Evolutionary conservation across 30 jellyfish, hydroid and myxozoan species (phyloP), one percentile per base, ranked within the genome.

Genomic region (Euphysa ruthae): DNA sequence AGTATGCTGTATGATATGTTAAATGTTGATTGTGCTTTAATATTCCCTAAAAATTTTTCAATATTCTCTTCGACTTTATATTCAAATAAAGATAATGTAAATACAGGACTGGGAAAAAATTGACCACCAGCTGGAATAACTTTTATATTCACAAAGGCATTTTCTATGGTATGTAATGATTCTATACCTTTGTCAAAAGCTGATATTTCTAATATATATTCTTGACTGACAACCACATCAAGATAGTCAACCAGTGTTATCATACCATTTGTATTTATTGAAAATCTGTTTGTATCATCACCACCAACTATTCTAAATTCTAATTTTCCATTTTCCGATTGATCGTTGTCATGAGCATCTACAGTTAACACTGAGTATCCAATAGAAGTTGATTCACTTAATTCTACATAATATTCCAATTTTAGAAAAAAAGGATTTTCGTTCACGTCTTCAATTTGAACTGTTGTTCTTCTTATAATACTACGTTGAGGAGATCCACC

Each of bases 331-430:
- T 61, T 60, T 14, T 52, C 63, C 2, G 84, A 84, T 6, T 70
- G 35, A 61, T 88, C 94, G 1, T 35, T 35, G 54, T 88, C 97
- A 1, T 70, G 57, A 5, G 97, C 97, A 24, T 32, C 61, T 24
- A 88, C 91, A 20, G 73, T 54, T 12, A 75, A 28, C 26, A 88
- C 38, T 27, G 94, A 88, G 66, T 61, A 42, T 1, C 84, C 93
- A 38, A 70, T 13, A 22, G 92, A 35, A 3, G 89, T 75, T 2
- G 84, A 77, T 55, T 81, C 97, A 4, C 82, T 71, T 7, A 88
- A 69, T n/a, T 57, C 58, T 43, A 81, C 74, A 58, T 22, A 43
- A 66, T 88, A 88, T 43, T 25, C 7, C 15, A 30, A 19, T 14
- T 79, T 84, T 18, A 66, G 49, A 27, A 88, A 64, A 25, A 54